phyloP scores from a whole-genome alignment of 1,140 invertebrate species.

The Heliconius nattereri region DNA sequence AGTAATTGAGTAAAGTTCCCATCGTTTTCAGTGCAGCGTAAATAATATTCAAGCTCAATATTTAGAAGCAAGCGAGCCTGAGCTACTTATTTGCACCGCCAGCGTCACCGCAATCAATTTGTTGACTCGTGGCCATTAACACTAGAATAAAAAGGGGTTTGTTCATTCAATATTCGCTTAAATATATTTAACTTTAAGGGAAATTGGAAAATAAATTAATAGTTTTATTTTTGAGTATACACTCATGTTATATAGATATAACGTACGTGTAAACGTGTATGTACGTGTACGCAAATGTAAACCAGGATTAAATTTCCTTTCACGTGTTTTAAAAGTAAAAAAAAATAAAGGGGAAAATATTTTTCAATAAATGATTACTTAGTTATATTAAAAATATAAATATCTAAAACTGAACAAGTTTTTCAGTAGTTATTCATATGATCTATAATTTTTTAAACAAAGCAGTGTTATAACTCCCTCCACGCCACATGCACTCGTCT shows the following conservation, averaged over 20 bases:
- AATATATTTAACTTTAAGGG: neutral
- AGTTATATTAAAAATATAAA: too few relatives aligned
- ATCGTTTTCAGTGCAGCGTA: conserved; percentile 32
- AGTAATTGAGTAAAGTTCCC: conserved; percentile 34
- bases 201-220: neutral
- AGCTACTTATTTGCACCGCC: conserved; percentile 48
- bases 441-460: too few relatives aligned
- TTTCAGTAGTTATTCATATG: too few relatives aligned
- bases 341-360: too few relatives aligned
- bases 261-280: too few relatives aligned
- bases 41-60: conserved; percentile 38
- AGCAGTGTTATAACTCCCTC: neutral
- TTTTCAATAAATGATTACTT: too few relatives aligned
- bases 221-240: too few relatives aligned
- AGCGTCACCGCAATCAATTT: conserved; percentile 47
- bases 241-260: too few relatives aligned
- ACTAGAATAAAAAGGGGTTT: conserved; percentile 12
- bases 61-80: conserved; percentile 34
- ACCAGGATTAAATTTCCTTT: too few relatives aligned
- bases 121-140: conserved; percentile 25
- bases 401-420: too few relatives aligned
- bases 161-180: neutral
- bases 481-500: neutral
- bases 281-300: too few relatives aligned
- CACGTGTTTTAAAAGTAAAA: too few relatives aligned